Evolutionary conservation across 2,888 invertebrate species (phyloP).

Genomic region (Elaeidobius kamerunicus): DNA sequence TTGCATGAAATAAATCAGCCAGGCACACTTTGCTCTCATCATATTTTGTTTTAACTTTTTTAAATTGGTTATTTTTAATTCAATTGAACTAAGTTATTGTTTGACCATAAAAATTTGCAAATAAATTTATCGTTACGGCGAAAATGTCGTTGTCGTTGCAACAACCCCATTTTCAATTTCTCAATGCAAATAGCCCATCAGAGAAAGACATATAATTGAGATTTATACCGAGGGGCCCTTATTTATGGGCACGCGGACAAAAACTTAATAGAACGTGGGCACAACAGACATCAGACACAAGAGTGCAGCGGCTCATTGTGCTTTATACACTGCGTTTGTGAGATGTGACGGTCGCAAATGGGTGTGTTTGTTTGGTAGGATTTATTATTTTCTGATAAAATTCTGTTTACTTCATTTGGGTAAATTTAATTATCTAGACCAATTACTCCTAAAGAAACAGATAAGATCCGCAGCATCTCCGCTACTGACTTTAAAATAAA

Average conservation of each 20-base stretch:
- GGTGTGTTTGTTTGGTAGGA: slow-evolving; percentile 10
- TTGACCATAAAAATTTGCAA: too few relatives aligned
- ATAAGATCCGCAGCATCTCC: too few relatives aligned
- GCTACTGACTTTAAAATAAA: too few relatives aligned
- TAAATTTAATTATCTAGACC: too few relatives aligned
- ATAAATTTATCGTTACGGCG: slow-evolving; percentile 7
- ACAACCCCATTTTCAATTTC: slow-evolving; percentile 28
- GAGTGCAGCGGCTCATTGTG: slow-evolving; percentile 5
- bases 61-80: too few relatives aligned
- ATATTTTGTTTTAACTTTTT: too few relatives aligned
- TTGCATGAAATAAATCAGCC: too few relatives aligned
- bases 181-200: slow-evolving; percentile 33
- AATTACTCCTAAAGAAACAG: too few relatives aligned
- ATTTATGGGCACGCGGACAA: slow-evolving; percentile 21
- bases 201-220: slow-evolving; percentile 34
- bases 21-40: too few relatives aligned
- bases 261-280: slow-evolving; percentile 27
- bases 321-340: slow-evolving; percentile 12
- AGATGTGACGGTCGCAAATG: slow-evolving; percentile 2
- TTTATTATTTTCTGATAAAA: too few relatives aligned
- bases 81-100: too few relatives aligned
- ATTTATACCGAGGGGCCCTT: slow-evolving; percentile 32
- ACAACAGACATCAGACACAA: slow-evolving; percentile 24
- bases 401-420: too few relatives aligned
- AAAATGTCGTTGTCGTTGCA: not conserved